These are phyloP conservation scores for Diachasma alloeum DNA, from an alignment of 1,140 invertebrate species.

Conservation along the genomic window DNA sequence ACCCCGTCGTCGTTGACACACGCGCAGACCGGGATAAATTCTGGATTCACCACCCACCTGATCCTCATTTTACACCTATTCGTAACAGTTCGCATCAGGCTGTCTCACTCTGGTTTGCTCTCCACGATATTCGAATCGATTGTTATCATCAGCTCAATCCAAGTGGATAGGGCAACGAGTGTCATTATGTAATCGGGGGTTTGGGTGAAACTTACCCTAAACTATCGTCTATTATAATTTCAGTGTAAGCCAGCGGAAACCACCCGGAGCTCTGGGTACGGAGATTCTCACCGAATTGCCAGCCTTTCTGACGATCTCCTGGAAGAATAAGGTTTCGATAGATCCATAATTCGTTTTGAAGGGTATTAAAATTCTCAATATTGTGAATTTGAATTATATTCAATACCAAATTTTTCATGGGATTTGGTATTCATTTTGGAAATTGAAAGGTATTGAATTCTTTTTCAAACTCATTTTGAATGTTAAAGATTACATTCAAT, in stretches of 20 bases:
- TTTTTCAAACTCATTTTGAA: no score
- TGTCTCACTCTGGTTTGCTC: not conserved
- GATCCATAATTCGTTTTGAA: not conserved
- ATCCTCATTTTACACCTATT: constrained; percentile 12
- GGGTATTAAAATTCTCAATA: not conserved
- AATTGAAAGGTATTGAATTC: no score
- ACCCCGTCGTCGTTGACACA: constrained; percentile 25
- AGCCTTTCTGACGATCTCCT: constrained; percentile 89
- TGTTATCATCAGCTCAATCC: not conserved
- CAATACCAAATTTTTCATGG: no score
- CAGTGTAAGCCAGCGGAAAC: constrained; percentile 94
- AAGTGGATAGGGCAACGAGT: constrained; percentile 12
- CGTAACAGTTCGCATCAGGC: not conserved
- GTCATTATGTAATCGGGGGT: constrained; percentile 14
- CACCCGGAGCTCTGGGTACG: constrained; percentile 89
- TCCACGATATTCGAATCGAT: not conserved
- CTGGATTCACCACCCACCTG: not conserved
- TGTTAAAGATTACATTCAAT: no score
- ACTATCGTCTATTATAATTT: constrained; percentile 71
- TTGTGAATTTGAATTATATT: no score
- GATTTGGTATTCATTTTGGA: no score
- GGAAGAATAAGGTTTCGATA: constrained; percentile 14
- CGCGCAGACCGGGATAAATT: constrained; percentile 17
- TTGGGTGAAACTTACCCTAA: constrained; percentile 61
- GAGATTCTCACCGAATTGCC: constrained; percentile 94